phyloP scores from a whole-genome alignment of 2,113 vertebrate genomes.

The Anser cygnoides region DNA sequence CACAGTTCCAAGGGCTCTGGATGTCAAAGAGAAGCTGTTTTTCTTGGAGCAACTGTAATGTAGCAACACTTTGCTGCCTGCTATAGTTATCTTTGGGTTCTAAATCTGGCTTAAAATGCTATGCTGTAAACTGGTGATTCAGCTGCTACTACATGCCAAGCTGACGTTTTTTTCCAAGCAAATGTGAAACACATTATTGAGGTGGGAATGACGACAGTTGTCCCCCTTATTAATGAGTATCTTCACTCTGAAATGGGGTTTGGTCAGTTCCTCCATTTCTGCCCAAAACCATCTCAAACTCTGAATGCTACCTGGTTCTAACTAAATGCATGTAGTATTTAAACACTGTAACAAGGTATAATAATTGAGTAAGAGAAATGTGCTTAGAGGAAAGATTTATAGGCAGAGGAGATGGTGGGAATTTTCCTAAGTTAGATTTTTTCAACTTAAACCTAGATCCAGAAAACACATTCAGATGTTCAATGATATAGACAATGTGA shows the following conservation, averaged over 20 bases:
- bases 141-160: slow-evolving; percentile 50
- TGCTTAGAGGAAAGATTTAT: not conserved
- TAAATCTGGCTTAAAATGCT: slow-evolving; percentile 47
- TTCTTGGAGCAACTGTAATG: not conserved
- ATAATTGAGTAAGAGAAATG: not conserved
- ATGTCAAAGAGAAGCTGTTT: slow-evolving; percentile 1
- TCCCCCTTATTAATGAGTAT: not conserved
- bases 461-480: not conserved
- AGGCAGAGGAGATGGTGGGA: not conserved
- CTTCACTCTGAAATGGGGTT: not conserved
- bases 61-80: not conserved
- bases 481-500: not conserved
- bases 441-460: not conserved
- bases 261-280: not conserved
- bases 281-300: not conserved
- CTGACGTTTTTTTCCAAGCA: not conserved
- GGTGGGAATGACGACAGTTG: not conserved
- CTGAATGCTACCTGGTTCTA: not conserved
- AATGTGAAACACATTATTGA: not conserved
- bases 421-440: not conserved
- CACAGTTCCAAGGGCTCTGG: not conserved
- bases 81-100: slow-evolving; percentile 5
- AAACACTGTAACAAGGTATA: not conserved
- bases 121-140: slow-evolving; percentile 49
- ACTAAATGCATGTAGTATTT: not conserved